Evolutionary conservation across 2,797 vertebrate genomes (phyloP), one percentile per base, ranked within the genome.

Genomic region (Cynopterus sphinx): DNA sequence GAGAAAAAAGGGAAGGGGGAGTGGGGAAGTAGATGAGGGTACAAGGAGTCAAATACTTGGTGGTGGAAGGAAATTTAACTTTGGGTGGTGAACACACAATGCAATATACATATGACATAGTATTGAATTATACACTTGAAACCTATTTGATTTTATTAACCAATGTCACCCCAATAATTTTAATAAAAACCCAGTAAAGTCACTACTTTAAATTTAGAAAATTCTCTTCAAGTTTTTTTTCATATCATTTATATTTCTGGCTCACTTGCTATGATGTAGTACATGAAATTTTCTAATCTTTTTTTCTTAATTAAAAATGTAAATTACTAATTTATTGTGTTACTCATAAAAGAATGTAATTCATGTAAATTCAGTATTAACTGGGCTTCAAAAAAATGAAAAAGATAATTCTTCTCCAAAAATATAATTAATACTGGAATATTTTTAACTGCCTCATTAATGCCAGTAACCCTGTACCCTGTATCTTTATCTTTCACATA

Each of bases 241-340:
- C 11, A 19, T 65, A 36, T 75, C n/a, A 33, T 91, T 94, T 85
- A 26, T 85, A 68, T 78, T 96, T 93, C 21, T 95, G 41, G 55
- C 61, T 84, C 0, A 43, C 16, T 87, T 93, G 36, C 43, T 51
- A 9, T 95, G 21, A 73, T 53, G 43, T 46, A 81, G 12, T 61
- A 51, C 46, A 61, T 87, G 57, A 84, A 67, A 68, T 26, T 75
- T 94, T 93, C 31, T 13, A 67, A 55, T 61, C 11, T 67, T 67
- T 87, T 43, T 59, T n/a, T 70, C n/a, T 49, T 68, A 75, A 53
- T 85, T 90, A 93, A 92, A 82, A 95, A 86, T 88, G 5, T 85
- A 86, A 83, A 91, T 94, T 92, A 83, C 74, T 81, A 36, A 93
- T 13, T 70, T 73, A 70, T 3, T 88, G 4, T 94, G 7, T 96